Evolutionary conservation across 2,888 invertebrate species (phyloP), one percentile per base, ranked within the genome.

Genomic region (Bellardia pandia): DNA sequence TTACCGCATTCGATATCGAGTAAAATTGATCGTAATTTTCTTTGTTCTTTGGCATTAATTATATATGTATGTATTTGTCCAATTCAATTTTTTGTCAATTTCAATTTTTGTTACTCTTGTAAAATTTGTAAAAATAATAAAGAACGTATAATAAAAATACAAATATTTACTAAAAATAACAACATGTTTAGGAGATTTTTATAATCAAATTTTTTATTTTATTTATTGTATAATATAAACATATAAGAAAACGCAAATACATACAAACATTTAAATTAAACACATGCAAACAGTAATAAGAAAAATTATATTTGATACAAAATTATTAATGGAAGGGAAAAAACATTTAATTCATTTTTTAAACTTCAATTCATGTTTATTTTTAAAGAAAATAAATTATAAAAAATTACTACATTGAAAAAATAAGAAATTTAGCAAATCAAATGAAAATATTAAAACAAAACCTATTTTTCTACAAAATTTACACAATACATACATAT

Each of bases 181-280:
- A 62, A 37, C 37, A 62, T 33, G 33, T 33, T 60, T 60, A 33
- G 14, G 4, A 37, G 13, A 1, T 37, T 13, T 62, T 62, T 37
- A 5, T 62, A 62, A 40, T 62, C 14, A 62, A 62, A 62, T 62
- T 16, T 62, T 58, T 14, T 62, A n/a, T 62, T 62, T 62, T 62
- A 62, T 62, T 62, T 62, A 62, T 62, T 14, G 37, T 37, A 33
- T 4, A 58, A 62, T 37, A 33, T 4, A 58, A 58, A 51, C 51
- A 51, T 51, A 51, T 51, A 23, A 9, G 23, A 37, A 37, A 58
- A 58, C 62, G 37, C 62, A 62, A 33, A 16, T 62, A 40, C n/a
- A 62, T n/a, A 37, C 8, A 58, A 23, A 58, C 4, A 30, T 23
- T 23, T 3, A 9, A 58, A 23, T 58, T 30, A 30, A 58, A 30